Evolutionary conservation across 2,888 invertebrate species (phyloP), one percentile per base, ranked within the genome.

Genomic region (Teinopalpus imperialis): DNA sequence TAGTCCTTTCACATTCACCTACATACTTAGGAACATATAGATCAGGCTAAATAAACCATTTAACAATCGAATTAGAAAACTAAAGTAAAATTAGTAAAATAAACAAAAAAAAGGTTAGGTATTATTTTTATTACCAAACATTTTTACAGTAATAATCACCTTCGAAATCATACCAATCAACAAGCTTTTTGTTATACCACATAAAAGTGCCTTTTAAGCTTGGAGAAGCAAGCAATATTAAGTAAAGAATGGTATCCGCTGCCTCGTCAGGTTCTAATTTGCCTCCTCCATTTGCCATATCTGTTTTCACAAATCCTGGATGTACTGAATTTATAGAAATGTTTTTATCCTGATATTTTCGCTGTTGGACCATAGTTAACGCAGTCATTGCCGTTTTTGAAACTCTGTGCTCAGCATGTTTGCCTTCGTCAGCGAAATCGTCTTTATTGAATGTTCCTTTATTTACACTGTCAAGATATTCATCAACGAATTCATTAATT

Each of bases 161-260:
- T 39, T 79, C 69, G 21, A 66, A 56, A 41, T 88, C 81, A n/a
- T 68, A 76, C 94, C 94, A 94, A 65, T 93, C 91, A 0, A 91
- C 80, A 14, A 93, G 66, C 34, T 79, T 82, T 29, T 82, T 87
- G 57, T 93, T 87, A 34, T 70, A 58, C 93, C 94, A 94, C 62
- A 94, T 81, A 58, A 90, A 94, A 51, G 89, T 80, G 0, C 94
- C 94, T 61, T 90, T 91, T 12, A 93, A 80, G 40, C 90, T 81
- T 0, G 83, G 76, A 0, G 89, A 81, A 0, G 93, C 91, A 5
- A 93, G 89, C 2, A 94, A 70, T 34, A 94, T 91, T 4, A 92
- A 67, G 60, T 91, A 93, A 0, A 93, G 64, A 1, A 94, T 89
- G 59, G 91, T 67, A 77, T 76, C 59, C 61, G 90, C 79, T 0